Evolutionary conservation across 2,797 vertebrate species (phyloP).

Genomic region (Chromobotia macracanthus): DNA sequence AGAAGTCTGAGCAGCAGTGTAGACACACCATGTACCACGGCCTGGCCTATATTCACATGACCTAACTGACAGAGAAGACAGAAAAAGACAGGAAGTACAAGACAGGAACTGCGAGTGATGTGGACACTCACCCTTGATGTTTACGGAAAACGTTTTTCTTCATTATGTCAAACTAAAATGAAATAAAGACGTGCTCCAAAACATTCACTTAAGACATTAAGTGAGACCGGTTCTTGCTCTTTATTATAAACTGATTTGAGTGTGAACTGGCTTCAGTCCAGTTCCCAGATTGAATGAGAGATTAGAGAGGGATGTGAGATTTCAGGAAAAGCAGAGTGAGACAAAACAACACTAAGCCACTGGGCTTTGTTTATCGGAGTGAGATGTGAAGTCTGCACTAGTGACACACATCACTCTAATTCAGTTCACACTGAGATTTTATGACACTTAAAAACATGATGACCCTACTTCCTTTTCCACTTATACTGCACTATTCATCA

Average conservation of each 20-base stretch:
- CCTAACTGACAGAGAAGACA: not conserved
- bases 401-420: constrained; percentile 2
- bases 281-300: not conserved
- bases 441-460: not conserved
- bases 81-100: constrained; percentile 2
- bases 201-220: not conserved
- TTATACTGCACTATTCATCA: not conserved
- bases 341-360: constrained; percentile 43
- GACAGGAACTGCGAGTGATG: no score
- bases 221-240: constrained; percentile 37
- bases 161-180: not conserved
- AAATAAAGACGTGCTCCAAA: not conserved
- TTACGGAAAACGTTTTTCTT: no score
- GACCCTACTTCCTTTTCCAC: not conserved
- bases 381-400: not conserved
- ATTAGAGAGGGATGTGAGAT: not conserved
- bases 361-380: constrained; percentile 10
- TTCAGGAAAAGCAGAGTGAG: constrained; percentile 26
- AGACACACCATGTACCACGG: constrained; percentile 9
- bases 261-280: constrained; percentile 21
- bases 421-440: not conserved
- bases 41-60: constrained; percentile 42
- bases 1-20: constrained; percentile 24
- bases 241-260: not conserved
- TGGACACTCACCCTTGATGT: no score